These are phyloP conservation scores for Leucophenga varia DNA, from an alignment of 1,140 invertebrate species.

Conservation along the genomic window DNA sequence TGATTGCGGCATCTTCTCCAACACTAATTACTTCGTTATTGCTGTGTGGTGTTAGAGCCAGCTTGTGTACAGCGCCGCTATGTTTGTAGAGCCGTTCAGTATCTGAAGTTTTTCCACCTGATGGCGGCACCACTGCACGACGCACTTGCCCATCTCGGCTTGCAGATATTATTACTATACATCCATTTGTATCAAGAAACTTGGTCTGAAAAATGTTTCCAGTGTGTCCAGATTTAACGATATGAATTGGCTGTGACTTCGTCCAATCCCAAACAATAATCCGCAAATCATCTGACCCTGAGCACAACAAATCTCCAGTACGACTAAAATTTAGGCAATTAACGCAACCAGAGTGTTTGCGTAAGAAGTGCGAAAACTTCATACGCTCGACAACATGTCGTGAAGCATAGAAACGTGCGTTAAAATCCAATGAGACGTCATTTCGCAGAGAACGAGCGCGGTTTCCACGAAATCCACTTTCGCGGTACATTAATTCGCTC, in stretches of 20 bases:
- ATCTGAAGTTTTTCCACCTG: constrained; percentile 22
- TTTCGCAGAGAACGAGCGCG: constrained; percentile 6
- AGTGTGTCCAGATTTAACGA: constrained; percentile 76
- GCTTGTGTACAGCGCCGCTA: constrained; percentile 43
- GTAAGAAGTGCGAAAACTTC: constrained; percentile 75
- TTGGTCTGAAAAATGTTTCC: constrained; percentile 89
- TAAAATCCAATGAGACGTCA: constrained; percentile 12
- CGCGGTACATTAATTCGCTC: constrained; percentile 36
- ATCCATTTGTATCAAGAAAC: constrained; percentile 63
- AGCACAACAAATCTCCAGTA: constrained; percentile 61
- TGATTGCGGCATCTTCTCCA: constrained; percentile 84
- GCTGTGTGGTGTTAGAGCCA: constrained; percentile 60
- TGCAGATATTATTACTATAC: constrained; percentile 82
- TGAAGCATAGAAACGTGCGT: constrained; percentile 74
- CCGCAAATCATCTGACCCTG: constrained; percentile 87
- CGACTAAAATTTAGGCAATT: constrained; percentile 90
- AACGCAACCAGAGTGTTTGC: constrained; percentile 85
- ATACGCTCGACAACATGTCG: constrained; percentile 80
- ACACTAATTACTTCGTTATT: constrained; percentile 80
- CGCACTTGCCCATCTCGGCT: constrained; percentile 86
- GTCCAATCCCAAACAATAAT: constrained; percentile 92
- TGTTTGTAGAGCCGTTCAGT: constrained; percentile 37
- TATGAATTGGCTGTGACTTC: constrained; percentile 63
- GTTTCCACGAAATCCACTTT: constrained; percentile 28
- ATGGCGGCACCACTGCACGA: constrained; percentile 37